Evolutionary conservation across 2,888 invertebrate species (phyloP), one percentile per base, ranked within the genome.

Genomic region (Neria commutata): DNA sequence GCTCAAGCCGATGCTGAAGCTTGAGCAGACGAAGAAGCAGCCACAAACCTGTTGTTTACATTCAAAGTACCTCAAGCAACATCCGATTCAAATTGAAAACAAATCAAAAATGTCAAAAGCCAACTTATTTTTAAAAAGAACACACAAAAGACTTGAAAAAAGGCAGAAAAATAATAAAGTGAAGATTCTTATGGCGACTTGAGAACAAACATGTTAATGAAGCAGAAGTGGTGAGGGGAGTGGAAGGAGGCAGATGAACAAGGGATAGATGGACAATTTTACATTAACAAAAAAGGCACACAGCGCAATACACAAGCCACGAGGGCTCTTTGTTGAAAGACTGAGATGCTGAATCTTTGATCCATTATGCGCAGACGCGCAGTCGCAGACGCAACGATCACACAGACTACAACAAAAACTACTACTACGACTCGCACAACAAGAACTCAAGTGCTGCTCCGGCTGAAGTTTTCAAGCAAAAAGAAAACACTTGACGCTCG

Each of bases 401-500:
- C n/a, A n/a, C n/a, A n/a, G n/a, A n/a, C 47, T 54, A 46, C 47
- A 51, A 54, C 56, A 60, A 50, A 53, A 48, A 61, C 24, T 16
- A 42, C 24, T 29, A 29, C 42, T 42, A 56, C 33, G 54, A 49
- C 52, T 53, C 29, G 45, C 25, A 60, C 53, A 61, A 58, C 42
- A 45, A 54, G 21, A 25, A 46, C 45, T 58, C 48, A 25, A 58
- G 17, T 57, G 51, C 16, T 57, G 19, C 34, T 33, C 6, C 47
- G 42, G 45, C 47, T 49, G 29, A 56, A 58, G 59, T 55, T 61
- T 58, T 55, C n/a, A 47, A 52, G 54, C 25, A 54, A 62, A 53
- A 53, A 65, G 69, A 73, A 71, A 75, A 67, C 75, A 75, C 75
- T 73, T 62, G 54, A 62, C 59, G 42, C 63, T 72, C 63, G 67